Evolutionary conservation across 2,113 vertebrate genomes (phyloP).

Genomic region (Dipodomys spectabilis): DNA sequence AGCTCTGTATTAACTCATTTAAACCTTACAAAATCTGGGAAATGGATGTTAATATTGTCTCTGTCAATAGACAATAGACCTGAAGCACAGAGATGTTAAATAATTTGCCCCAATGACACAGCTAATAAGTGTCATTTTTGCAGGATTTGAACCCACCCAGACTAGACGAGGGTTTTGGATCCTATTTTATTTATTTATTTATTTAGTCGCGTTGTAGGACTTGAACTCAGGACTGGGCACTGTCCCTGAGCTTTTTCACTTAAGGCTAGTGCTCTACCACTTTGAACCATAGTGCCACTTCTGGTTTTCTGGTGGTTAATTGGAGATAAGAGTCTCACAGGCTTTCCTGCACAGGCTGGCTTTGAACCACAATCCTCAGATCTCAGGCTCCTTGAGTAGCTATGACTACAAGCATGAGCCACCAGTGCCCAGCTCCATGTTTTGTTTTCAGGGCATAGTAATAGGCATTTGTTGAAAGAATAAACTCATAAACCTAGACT

Average conservation of each 20-base stretch:
- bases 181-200: not conserved
- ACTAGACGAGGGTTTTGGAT: not conserved
- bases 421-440: no score
- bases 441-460: not conserved
- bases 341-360: no score
- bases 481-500: not conserved
- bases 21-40: not conserved
- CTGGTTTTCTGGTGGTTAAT: no score
- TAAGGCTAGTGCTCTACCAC: no score
- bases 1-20: not conserved
- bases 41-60: not conserved
- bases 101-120: not conserved
- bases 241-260: no score
- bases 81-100: not conserved
- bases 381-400: no score
- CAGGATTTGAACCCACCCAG: not conserved
- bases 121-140: not conserved
- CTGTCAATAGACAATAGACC: not conserved
- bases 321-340: no score
- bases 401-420: no score
- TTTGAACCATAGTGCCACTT: no score
- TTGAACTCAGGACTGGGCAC: no score
- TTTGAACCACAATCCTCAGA: no score
- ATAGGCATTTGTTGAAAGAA: slow-evolving; percentile 22
- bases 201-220: no score